phyloP scores from a whole-genome alignment of 2,797 vertebrate genomes.

The Melanotaenia nigrans region DNA sequence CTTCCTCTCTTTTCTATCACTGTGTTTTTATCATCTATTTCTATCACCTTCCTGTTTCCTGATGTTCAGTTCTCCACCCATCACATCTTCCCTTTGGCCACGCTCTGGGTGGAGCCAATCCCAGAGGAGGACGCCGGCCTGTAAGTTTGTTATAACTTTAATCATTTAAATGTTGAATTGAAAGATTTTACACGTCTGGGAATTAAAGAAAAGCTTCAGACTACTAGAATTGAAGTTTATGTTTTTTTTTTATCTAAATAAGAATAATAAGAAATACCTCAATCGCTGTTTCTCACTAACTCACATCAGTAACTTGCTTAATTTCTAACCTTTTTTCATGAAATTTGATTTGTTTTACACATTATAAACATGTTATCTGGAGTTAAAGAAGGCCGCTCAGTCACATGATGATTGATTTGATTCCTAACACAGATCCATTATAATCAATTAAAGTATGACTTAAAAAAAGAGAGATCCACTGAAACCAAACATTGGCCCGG shows the following conservation, averaged over 20 bases:
- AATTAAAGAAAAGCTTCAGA: no score
- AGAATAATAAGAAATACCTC: background rate
- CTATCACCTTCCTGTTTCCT: slow-evolving; percentile 7
- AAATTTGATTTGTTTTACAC: background rate
- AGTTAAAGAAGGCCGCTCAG: no score
- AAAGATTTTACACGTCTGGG: no score
- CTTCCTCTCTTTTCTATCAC: background rate
- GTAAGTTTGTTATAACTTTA: slow-evolving; percentile 79
- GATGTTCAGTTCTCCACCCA: slow-evolving; percentile 94
- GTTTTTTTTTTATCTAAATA: background rate
- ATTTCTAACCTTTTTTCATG: background rate
- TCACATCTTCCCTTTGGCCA: slow-evolving; percentile 93
- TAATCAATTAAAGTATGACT: background rate
- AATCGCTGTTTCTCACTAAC: no score
- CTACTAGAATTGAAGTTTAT: no score
- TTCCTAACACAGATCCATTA: background rate
- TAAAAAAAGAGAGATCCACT: no score
- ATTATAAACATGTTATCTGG: background rate
- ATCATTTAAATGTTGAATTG: background rate
- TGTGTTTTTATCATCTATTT: background rate
- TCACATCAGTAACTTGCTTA: background rate
- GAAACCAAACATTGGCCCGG: no score
- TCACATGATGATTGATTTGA: no score
- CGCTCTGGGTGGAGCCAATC: slow-evolving; percentile 94
- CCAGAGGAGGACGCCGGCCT: slow-evolving; percentile 89